Base-by-base conservation (phyloP, 2,113 vertebrate species). In the Pluvialis apricaria region DNA sequence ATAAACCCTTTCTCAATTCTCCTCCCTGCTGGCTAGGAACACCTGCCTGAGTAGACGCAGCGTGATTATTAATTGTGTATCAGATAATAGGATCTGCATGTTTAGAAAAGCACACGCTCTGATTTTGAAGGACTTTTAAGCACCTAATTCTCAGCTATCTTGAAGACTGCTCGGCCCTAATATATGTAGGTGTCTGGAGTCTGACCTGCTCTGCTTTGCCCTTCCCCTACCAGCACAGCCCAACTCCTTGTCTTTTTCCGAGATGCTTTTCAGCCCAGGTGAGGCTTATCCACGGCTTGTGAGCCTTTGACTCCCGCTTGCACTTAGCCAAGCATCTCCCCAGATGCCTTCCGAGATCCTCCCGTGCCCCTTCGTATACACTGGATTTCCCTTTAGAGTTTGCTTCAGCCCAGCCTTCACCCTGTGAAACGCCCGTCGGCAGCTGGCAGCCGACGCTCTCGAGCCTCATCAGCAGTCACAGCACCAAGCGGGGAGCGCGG, bases 381-480 rank as follows among this genome's bases (percentile, higher is more conserved):
- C 42, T 40, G 32, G 25, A 28, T 61, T 11, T 54, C 26, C 32
- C 55, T 49, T 34, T 21, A 8, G 36, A n/a, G 34, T 49, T 26
- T 60, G 29, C 70, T 66, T n/a, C 76, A 62, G 65, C 52, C 55
- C 40, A 66, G 57, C 65, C 47, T 54, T 58, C n/a, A 6, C n/a
- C 38, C 31, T 2, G 1, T 6, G 54, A 34, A 70, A 76, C 0
- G 5, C 40, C 51, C 3, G 3, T 20, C 8, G 2, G 58, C 52
- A 70, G 62, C 31, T 49, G 42, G 51, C 60, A 40, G 15, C 34
- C 6, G 10, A 18, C 2, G 21, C 60, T 78, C 55, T 34, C 1
- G 3, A 78, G 36, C 58, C 65, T 51, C 61, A 73, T 3, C 66
- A 66, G 42, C 51, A 29, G 61, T 8, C 52, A 17, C 14, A 6